Evolutionary conservation across 1,140 invertebrate genomes (phyloP), one percentile per base, ranked within the genome.

Genomic region (Cecropterus lyciades): DNA sequence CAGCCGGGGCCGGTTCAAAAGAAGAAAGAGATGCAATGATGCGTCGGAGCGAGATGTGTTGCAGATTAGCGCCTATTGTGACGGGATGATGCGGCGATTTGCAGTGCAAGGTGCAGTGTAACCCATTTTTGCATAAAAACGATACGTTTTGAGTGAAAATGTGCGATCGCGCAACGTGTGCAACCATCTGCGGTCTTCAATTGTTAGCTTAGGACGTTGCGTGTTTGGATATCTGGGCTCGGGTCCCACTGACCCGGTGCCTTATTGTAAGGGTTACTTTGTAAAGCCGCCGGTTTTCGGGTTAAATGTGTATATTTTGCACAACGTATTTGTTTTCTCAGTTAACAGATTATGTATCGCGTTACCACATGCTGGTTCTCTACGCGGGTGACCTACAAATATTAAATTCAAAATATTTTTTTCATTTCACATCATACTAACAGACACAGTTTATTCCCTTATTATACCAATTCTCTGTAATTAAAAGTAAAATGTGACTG

Each of bases 41-140:
- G 56, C 42, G 49, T 60, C 55, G 65, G 77, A 85, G 77, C 20
- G 79, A 70, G 75, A 82, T 70, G 67, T 20, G 64, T 37, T 27
- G 59, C 68, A 82, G 82, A 87, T 85, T 87, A 86, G 63, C 51
- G 71, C 16, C 73, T 60, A 81, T 82, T 85, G 79, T 84, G 65
- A 52, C 55, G 62, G 48, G 52, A 78, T 82, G 78, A 79, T 71
- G 76, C 69, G 49, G 74, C 75, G 74, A 81, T 79, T 63, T 78
- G 72, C 59, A 63, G 67, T 49, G 86, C 86, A 91, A 91, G 88
- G 88, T 91, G 88, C 77, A 77, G 65, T 49, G 51, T 80, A 87
- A 89, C 84, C 85, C 85, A 87, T 89, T 91, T 88, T 85, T 85
- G 85, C 75, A 77, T 80, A 82, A 84, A 86, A 84, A 84, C 75